Conservation (phyloP, 2,113 vertebrate genomes). For the Forbesichthys papilliferus region DNA sequence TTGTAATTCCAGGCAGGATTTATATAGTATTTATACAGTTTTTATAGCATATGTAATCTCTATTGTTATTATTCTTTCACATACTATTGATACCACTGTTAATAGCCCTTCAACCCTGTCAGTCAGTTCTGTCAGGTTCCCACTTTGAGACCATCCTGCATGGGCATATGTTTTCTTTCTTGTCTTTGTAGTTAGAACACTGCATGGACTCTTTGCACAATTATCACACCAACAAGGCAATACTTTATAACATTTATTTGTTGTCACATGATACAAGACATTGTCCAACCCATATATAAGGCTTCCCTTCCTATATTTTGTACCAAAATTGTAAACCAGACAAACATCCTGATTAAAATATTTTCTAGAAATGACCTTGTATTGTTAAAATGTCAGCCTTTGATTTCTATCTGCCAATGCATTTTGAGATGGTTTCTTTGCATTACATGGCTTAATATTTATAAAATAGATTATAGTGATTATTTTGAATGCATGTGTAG, state of each 20-base stretch:
- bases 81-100: neutral
- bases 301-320: no score
- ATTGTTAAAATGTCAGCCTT: neutral
- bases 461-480: neutral
- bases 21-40: no score
- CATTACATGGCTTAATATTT: neutral
- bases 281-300: conserved; percentile 16
- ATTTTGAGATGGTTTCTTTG: neutral
- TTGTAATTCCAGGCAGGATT: no score
- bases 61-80: neutral
- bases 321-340: neutral
- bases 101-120: neutral
- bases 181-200: no score
- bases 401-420: neutral
- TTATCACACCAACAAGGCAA: conserved; percentile 40
- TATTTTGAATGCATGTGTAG: neutral
- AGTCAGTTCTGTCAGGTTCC: no score
- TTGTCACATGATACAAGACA: conserved; percentile 36
- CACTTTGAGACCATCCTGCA: no score
- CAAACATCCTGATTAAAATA: neutral
- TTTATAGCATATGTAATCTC: no score
- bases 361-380: neutral
- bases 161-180: no score
- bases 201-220: conserved; percentile 12
- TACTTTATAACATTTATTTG: conserved; percentile 57